These are phyloP conservation scores for Alosa alosa DNA, from an alignment of 2,113 vertebrate species.

Conservation along the genomic window DNA sequence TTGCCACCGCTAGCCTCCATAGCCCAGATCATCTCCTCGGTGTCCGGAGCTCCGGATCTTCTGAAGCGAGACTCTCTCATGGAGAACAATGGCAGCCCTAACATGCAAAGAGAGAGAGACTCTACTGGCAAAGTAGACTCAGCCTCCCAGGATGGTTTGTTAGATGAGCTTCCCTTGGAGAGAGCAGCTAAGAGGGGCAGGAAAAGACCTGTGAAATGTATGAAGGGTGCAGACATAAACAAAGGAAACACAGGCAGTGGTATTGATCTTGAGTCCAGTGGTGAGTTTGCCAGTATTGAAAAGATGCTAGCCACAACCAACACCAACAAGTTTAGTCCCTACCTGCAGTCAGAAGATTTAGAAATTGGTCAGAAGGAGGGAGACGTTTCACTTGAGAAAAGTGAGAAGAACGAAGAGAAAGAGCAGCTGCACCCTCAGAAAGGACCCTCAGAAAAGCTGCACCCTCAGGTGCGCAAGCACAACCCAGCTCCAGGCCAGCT, in stretches of 20 bases:
- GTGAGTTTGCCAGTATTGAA: slow-evolving; percentile 95
- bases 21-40: slow-evolving; percentile 96
- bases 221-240: slow-evolving; percentile 34
- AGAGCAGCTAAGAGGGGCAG: slow-evolving; percentile 32
- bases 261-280: slow-evolving; percentile 91
- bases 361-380: slow-evolving; percentile 47
- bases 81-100: slow-evolving; percentile 29
- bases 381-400: slow-evolving; percentile 51
- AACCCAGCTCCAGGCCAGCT: too few relatives aligned
- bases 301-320: slow-evolving; percentile 96
- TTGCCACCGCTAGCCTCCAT: slow-evolving; percentile 91
- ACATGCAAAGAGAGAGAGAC: slow-evolving; percentile 15
- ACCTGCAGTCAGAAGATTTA: slow-evolving; percentile 74
- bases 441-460: slow-evolving; percentile 35
- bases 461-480: slow-evolving; percentile 4
- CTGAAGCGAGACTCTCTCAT: slow-evolving; percentile 39
- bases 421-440: slow-evolving; percentile 53
- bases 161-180: slow-evolving; percentile 24
- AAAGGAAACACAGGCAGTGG: slow-evolving; percentile 18
- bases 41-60: slow-evolving; percentile 65
- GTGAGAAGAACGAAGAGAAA: slow-evolving; percentile 68
- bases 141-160: background rate
- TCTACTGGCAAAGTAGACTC: too few relatives aligned
- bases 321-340: slow-evolving; percentile 91
- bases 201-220: slow-evolving; percentile 30